Base-by-base conservation (phyloP, 2,113 vertebrate species). In the Zapornia atra region DNA sequence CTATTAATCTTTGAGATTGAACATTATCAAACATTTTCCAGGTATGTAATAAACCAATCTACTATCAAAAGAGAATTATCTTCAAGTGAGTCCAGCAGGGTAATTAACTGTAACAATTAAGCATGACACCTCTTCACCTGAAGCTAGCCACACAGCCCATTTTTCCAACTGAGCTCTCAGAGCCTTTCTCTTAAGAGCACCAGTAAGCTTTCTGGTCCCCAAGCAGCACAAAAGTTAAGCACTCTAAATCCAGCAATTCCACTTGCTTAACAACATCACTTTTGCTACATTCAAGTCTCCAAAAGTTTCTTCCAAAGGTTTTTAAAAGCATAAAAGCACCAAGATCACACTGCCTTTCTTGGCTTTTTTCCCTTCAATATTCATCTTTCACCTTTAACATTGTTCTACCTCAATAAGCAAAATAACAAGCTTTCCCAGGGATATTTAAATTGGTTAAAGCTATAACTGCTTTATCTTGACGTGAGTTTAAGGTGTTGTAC, bases 31-130 rank as follows among this genome's bases (percentile, higher is more conserved):
- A 79, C 36, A 8, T 53, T 36, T 82, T 60, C 12, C 86, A 86
- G 69, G 63, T 57, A 31, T 20, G 29, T 25, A 84, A 82, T 51
- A 96, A 93, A 83, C 18, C 61, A 42, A 61, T 19, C 65, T 46
- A 18, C 76, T 66, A 87, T 34, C 65, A 92, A 84, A 79, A 57
- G 26, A 90, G 50, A 92, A 82, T 63, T 81, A 91, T 59, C 63
- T 81, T 68, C 68, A 71, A 77, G 2, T 26, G 54, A 85, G 51
- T 71, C 76, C 68, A 78, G 18, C 29, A n/a, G 36, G 26, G 46
- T 88, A 90, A 92, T 84, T 82, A 90, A 61, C 63, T 15, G 44
- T 15, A 79, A 88, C 53, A 85, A 63, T 71, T 73, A 96, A 54
- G 36, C 17, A 17, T 26, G 28, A 48, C 56, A 78, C 17, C 28